Evolutionary conservation across 2,888 invertebrate species (phyloP).

Genomic region (Acleris sparsana): DNA sequence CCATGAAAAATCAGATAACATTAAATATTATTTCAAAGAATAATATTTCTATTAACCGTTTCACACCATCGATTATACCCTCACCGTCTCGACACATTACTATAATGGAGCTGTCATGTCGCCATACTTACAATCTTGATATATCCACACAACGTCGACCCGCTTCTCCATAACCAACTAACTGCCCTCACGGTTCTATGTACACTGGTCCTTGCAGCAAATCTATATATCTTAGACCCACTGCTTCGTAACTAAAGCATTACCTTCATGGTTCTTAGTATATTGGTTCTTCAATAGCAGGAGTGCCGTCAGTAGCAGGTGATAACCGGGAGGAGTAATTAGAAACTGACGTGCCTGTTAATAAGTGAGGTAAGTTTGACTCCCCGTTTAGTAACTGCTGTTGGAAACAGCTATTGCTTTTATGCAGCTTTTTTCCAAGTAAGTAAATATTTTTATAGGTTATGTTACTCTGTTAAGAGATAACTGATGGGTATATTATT

Average conservation of each 20-base stretch:
- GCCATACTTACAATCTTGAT: slow-evolving; percentile 57
- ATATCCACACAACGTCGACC: slow-evolving; percentile 41
- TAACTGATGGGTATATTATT: background rate
- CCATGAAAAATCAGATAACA: no score
- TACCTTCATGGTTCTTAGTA: slow-evolving; percentile 42
- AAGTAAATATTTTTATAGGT: background rate
- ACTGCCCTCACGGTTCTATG: slow-evolving; percentile 41
- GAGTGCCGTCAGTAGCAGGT: slow-evolving; percentile 77
- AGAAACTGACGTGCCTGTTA: slow-evolving; percentile 74
- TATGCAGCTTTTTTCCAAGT: background rate
- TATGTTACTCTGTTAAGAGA: background rate
- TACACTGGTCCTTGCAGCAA: slow-evolving; percentile 53
- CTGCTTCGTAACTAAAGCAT: slow-evolving; percentile 33
- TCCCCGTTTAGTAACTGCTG: slow-evolving; percentile 43
- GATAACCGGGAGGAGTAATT: slow-evolving; percentile 78
- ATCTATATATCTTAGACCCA: slow-evolving; percentile 42
- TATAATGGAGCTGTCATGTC: slow-evolving; percentile 68
- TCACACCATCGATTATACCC: slow-evolving; percentile 47
- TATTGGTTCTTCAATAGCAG: slow-evolving; percentile 52
- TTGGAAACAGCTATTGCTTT: slow-evolving; percentile 14
- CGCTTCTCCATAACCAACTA: slow-evolving; percentile 33
- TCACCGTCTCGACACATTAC: slow-evolving; percentile 52
- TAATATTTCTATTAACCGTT: slow-evolving; percentile 35
- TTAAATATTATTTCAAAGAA: no score
- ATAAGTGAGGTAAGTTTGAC: slow-evolving; percentile 74